These are phyloP conservation scores for Eudyptes chrysolophus DNA, from an alignment of 2,113 vertebrate genomes.

Conservation along the genomic window DNA sequence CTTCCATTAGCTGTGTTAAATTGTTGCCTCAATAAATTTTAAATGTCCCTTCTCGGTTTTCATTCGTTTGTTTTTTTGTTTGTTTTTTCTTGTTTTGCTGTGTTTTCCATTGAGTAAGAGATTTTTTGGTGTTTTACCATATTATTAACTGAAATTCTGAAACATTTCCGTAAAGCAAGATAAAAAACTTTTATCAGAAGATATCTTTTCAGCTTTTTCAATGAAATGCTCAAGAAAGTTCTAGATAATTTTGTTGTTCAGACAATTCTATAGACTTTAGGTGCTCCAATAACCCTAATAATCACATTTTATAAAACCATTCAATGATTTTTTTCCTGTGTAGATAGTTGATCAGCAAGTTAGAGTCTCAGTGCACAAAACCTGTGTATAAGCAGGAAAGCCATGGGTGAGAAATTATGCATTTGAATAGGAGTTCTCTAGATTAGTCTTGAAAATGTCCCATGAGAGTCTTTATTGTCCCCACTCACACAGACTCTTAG, in stretches of 20 bases:
- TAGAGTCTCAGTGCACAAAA: not conserved
- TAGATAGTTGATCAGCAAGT: not conserved
- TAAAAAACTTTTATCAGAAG: not conserved
- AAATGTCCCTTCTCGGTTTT: not conserved
- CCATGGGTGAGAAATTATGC: not conserved
- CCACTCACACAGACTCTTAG: not conserved
- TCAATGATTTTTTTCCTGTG: not conserved
- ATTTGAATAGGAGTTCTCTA: not conserved
- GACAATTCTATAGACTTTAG: not conserved
- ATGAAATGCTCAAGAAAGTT: not conserved
- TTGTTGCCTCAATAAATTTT: not conserved
- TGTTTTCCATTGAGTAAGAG: not conserved
- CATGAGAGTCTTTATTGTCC: not conserved
- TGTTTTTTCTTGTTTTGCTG: not conserved
- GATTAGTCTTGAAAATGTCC: not conserved
- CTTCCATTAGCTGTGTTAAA: not conserved
- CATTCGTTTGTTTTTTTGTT: accelerated
- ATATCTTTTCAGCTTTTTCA: not conserved
- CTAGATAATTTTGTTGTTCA: not conserved
- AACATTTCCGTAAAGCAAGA: not conserved
- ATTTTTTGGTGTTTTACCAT: accelerated
- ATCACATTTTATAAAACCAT: not conserved
- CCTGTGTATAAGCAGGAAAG: not conserved
- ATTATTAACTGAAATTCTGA: not conserved
- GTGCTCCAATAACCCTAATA: not conserved